These are phyloP conservation scores for Heliconius cydno DNA, from an alignment of 2,888 invertebrate genomes.

Conservation along the genomic window DNA sequence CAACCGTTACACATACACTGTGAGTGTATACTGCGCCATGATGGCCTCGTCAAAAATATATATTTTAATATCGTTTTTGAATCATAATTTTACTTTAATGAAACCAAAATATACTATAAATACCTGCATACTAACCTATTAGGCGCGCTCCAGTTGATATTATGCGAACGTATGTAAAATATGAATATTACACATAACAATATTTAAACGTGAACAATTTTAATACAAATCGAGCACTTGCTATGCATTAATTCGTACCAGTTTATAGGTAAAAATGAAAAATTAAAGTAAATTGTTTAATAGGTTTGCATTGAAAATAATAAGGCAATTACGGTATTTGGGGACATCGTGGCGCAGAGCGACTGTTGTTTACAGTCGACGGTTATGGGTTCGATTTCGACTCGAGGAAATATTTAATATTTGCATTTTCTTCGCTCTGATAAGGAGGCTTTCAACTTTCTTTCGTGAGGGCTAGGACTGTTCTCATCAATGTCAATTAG, in stretches of 20 bases:
- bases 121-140: neutral
- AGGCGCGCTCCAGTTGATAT: constrained; percentile 12
- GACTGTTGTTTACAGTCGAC: no score
- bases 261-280: neutral
- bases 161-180: constrained; percentile 18
- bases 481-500: no score
- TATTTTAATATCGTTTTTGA: neutral
- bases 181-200: constrained; percentile 19
- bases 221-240: constrained; percentile 13
- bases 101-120: neutral
- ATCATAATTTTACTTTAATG: neutral
- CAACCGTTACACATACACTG: neutral
- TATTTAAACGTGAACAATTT: constrained; percentile 16
- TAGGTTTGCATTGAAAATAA: neutral
- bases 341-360: no score
- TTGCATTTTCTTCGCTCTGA: no score
- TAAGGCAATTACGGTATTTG: neutral
- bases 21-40: no score
- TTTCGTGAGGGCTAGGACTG: no score
- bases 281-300: neutral
- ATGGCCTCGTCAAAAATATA: neutral
- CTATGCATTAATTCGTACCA: neutral
- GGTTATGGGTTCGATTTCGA: no score
- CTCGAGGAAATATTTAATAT: no score
- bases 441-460: no score